Conservation (phyloP, 1,140 invertebrate genomes). For the Drosophila pseudoananassae region DNA sequence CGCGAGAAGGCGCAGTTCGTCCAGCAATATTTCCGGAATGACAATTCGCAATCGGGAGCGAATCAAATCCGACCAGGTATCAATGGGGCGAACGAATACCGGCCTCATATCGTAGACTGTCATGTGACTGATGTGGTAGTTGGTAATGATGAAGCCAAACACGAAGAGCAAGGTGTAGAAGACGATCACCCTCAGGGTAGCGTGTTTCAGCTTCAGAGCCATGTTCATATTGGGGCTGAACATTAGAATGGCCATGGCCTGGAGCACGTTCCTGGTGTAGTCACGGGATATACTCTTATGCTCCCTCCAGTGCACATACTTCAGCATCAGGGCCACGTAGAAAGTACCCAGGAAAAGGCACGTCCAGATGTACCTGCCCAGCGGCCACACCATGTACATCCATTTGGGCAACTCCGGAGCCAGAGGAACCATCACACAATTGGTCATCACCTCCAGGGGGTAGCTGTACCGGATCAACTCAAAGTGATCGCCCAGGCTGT, state of each 20-base stretch:
- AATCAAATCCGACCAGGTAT: conserved; percentile 61
- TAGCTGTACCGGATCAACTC: conserved; percentile 48
- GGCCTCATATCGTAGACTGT: conserved; percentile 76
- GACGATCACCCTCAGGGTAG: conserved; percentile 29
- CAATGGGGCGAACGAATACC: conserved; percentile 61
- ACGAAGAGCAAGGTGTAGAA: conserved; percentile 64
- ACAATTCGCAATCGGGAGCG: conserved; percentile 58
- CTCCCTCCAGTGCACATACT: conserved; percentile 50
- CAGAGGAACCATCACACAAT: conserved; percentile 76
- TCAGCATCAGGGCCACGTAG: conserved; percentile 66
- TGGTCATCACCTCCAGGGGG: conserved; percentile 59
- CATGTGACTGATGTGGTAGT: conserved; percentile 72
- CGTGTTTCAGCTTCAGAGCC: conserved; percentile 47
- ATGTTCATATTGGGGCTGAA: conserved; percentile 73
- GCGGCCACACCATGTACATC: conserved; percentile 75
- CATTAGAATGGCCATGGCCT: conserved; percentile 59
- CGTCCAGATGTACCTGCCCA: conserved; percentile 68
- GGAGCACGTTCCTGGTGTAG: conserved; percentile 49
- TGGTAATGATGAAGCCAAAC: conserved; percentile 66
- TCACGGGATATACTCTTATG: conserved; percentile 15
- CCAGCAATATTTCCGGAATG: conserved; percentile 52
- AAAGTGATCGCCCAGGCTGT: background rate
- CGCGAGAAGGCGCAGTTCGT: conserved; percentile 52
- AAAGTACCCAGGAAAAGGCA: conserved; percentile 53
- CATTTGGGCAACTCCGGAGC: conserved; percentile 75